Percentiles rank a stretch among this genome's conserved stretches.
Conservation (phyloP, 2,797 vertebrate genomes). For the Gymnopithys bicolor region DNA sequence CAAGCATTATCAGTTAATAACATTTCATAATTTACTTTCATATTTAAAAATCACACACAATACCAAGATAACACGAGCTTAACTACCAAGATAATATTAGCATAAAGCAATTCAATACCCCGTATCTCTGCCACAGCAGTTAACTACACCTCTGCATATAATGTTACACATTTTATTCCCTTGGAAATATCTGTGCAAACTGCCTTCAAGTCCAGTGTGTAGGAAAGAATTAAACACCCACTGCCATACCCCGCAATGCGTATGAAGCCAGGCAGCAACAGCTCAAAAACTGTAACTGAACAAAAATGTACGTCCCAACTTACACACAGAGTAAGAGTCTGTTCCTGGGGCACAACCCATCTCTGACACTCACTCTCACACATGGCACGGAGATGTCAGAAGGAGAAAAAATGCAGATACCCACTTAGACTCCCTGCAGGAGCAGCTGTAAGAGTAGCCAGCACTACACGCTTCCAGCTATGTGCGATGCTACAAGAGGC, state of each 20-base stretch:
- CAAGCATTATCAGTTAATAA: neutral
- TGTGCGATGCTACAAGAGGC: neutral
- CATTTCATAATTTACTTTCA: neutral
- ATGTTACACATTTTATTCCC: neutral
- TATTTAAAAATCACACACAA: neutral
- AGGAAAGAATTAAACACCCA: neutral
- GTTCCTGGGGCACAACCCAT: neutral
- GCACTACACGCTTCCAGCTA: neutral
- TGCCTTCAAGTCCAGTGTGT: neutral
- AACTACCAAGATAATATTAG: slow-evolving; percentile 10
- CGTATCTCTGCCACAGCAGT: neutral
- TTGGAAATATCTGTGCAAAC: neutral
- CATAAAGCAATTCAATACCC: slow-evolving; percentile 19
- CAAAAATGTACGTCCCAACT: neutral
- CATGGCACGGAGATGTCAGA: rapidly evolving
- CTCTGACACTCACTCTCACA: rapidly evolving
- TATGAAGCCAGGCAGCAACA: neutral
- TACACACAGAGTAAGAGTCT: rapidly evolving
- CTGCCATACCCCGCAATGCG: neutral
- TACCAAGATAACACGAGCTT: slow-evolving; percentile 13
- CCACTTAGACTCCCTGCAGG: neutral
- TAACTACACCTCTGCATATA: neutral
- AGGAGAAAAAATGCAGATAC: neutral
- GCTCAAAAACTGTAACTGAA: neutral
- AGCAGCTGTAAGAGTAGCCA: neutral